Base-by-base conservation (phyloP, 2,113 vertebrate genomes). In the Lampris incognitus region DNA sequence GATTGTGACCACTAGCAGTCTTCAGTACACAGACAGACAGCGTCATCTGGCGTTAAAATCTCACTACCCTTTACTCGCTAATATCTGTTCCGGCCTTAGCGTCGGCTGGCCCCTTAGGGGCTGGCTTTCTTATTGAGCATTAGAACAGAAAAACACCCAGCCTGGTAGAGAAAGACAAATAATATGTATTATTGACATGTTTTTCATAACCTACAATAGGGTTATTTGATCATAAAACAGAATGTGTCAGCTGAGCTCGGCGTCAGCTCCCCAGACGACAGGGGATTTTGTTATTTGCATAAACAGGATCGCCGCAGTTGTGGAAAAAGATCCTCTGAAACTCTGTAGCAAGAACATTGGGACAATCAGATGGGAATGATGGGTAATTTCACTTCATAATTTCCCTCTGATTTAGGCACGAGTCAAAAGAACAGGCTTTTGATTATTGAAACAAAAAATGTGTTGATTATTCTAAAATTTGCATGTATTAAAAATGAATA, bases 1-100 rank as follows among this genome's bases (percentile, higher is more conserved):
- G 68, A 83, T 88, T 88, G 82, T 92, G 81, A 84, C 74, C 68
- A 9, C 65, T 74, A 70, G 83, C 66, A 65, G 62, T 63, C 71
- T 24, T 79, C 73, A 42, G 76, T 72, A 80, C 79, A 88, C 85
- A 89, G 85, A 87, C 59, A 74, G 81, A 90, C 52, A 88, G 87
- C 76, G 81, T 90, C 89, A 86, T 91, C 87, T 91, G 86, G 86
- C 5, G 69, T 89, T 85, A 78, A 52, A 66, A 83, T 83, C 78
- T 75, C 81, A 75, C 81, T 83, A 70, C 75, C 73, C 66, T 64
- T 81, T 65, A 59, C 36, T 78, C 79, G 64, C 58, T 88, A 73
- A 76, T 71, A 86, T 79, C 56, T 75, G 42, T 69, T 77, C 57
- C 42, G 76, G 66, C 69, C 56, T 75, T 36, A 71, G 49, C 62